phyloP scores from a whole-genome alignment of 92 coral and sea anemone genomes.

The Epizoanthus stellaris region DNA sequence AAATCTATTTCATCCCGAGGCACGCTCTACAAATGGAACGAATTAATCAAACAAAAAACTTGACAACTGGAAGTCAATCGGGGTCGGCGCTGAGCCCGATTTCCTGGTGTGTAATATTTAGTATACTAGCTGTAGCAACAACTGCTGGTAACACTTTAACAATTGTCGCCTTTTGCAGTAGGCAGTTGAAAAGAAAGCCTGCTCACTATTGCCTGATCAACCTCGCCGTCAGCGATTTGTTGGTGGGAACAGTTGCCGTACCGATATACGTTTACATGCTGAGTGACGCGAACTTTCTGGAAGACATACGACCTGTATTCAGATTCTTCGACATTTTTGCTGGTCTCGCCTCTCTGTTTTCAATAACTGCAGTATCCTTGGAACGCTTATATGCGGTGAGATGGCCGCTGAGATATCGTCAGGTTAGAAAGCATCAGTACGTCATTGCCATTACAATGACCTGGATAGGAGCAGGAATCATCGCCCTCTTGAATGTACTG shows the following conservation, averaged over 20 bases:
- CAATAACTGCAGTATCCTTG: slow-evolving; percentile 72
- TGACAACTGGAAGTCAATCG: slow-evolving; percentile 3
- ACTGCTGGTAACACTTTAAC: slow-evolving; percentile 65
- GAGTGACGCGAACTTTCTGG: slow-evolving; percentile 26
- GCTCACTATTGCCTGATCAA: slow-evolving; percentile 74
- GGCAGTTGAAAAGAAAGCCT: slow-evolving; percentile 58
- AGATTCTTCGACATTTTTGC: slow-evolving; percentile 68
- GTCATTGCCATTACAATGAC: slow-evolving; percentile 39
- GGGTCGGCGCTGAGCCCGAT: not conserved
- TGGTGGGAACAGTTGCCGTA: slow-evolving; percentile 75
- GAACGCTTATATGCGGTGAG: slow-evolving; percentile 75
- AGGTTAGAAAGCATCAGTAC: slow-evolving; percentile 51
- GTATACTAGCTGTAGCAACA: slow-evolving; percentile 59
- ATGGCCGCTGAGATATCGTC: slow-evolving; percentile 71
- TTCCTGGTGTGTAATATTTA: slow-evolving; percentile 80
- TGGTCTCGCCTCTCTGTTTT: slow-evolving; percentile 80
- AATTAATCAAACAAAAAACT: not conserved
- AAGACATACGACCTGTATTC: not conserved
- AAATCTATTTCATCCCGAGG: too few relatives aligned
- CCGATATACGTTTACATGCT: slow-evolving; percentile 78
- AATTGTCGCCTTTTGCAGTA: slow-evolving; percentile 61
- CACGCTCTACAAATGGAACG: not conserved
- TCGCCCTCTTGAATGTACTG: slow-evolving; percentile 57
- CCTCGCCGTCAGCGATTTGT: slow-evolving; percentile 77
- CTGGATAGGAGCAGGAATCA: slow-evolving; percentile 71